Evolutionary conservation across 1,140 invertebrate species (phyloP), one percentile per base, ranked within the genome.

Genomic region (Aphidius ervi): DNA sequence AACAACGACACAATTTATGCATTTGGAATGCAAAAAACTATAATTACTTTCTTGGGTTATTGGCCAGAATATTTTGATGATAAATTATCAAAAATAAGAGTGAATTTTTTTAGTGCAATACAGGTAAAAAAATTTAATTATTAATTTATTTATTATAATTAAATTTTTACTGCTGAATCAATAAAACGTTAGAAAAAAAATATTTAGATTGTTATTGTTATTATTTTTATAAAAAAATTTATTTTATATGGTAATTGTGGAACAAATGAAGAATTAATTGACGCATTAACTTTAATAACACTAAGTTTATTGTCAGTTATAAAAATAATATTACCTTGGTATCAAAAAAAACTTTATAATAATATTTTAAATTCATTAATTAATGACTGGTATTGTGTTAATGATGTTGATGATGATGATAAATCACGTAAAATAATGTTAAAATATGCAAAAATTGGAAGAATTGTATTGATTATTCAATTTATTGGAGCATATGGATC

Each of bases 361-460:
- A 9, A 49, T 5, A n/a, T 64, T 23, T 48, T 64, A 10, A 61
- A 46, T 46, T 49, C 63, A 9, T 56, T 46, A 7, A 41, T 64
- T n/a, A 23, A 61, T 4, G 63, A 64, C 49, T 63, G 62, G 62
- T 48, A 45, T n/a, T 20, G 2, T n/a, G 46, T 59, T n/a, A 31
- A 31, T 31, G 46, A 20, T 5, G 54, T n/a, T n/a, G n/a, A n/a
- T n/a, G n/a, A n/a, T n/a, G n/a, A 47, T 5, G 5, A 43, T 8
- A 43, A 54, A 54, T 16, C 43, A 39, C 46, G 58, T 5, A 4
- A 5, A 5, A 56, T 59, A 6, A 63, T 63, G 62, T 46, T 50
- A 43, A 48, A 56, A 42, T 59, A 59, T 50, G 62, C 62, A 9
- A 40, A 56, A 8, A 49, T 56, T 8, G 62, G 62, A 45, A 59